Evolutionary conservation across 2,113 vertebrate species (phyloP).

Genomic region (Scytalopus superciliaris): DNA sequence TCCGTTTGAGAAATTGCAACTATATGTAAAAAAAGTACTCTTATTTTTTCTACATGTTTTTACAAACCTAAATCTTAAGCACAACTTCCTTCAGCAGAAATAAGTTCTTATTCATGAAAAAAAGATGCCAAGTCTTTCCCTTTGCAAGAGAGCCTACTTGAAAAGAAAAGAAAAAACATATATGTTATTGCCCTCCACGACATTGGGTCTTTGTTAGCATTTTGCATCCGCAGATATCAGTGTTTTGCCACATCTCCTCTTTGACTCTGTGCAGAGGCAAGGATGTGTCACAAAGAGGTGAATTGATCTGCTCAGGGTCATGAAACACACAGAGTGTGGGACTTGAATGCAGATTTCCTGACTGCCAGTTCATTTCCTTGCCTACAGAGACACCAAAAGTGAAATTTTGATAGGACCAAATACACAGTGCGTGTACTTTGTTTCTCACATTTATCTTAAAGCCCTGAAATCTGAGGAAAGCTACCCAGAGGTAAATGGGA

Average conservation of each 20-base stretch:
- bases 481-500: background rate
- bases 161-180: background rate
- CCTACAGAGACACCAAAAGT: background rate
- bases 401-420: background rate
- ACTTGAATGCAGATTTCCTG: slow-evolving; percentile 2
- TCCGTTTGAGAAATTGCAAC: background rate
- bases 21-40: background rate
- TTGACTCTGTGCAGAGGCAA: background rate
- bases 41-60: background rate
- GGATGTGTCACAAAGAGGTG: background rate
- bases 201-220: background rate
- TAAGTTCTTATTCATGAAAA: background rate
- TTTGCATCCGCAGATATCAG: background rate
- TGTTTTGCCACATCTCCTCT: background rate
- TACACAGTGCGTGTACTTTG: background rate
- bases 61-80: background rate
- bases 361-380: background rate
- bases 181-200: background rate
- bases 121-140: background rate
- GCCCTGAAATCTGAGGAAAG: background rate
- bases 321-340: background rate
- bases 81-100: background rate
- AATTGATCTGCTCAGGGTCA: slow-evolving; percentile 6
- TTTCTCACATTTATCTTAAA: background rate
- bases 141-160: background rate